Evolutionary conservation across 2,888 invertebrate species (phyloP).

Genomic region (Taphrorychus bicolor): DNA sequence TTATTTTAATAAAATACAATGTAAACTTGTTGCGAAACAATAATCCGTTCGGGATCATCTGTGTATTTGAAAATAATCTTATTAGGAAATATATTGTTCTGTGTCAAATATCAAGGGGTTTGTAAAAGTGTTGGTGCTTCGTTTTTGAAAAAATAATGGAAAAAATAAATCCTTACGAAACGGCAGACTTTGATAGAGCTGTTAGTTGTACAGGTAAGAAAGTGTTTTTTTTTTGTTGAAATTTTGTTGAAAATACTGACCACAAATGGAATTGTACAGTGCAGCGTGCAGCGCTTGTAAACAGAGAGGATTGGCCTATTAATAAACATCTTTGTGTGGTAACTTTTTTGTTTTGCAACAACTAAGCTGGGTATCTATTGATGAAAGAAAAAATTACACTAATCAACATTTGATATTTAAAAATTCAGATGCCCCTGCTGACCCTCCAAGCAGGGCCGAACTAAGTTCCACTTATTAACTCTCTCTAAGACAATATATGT

Average conservation of each 20-base stretch:
- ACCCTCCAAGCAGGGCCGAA: not conserved
- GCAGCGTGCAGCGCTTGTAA: not conserved
- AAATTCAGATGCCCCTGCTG: not conserved
- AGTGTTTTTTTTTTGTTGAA: too few relatives aligned
- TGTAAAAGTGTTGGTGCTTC: too few relatives aligned
- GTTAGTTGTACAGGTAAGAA: constrained; percentile 42
- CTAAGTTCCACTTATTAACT: not conserved
- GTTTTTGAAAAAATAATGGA: constrained; percentile 5
- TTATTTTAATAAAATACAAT: not conserved
- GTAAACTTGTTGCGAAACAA: not conserved
- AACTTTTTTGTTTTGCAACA: not conserved
- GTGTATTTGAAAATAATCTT: not conserved
- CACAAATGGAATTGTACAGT: not conserved
- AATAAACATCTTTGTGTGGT: not conserved
- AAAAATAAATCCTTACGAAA: constrained; percentile 17
- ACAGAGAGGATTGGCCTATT: not conserved
- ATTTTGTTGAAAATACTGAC: not conserved
- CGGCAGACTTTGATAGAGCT: constrained; percentile 43
- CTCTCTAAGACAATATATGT: too few relatives aligned
- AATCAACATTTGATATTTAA: not conserved
- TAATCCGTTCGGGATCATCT: not conserved
- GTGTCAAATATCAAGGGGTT: constrained; percentile 3
- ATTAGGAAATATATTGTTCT: not conserved
- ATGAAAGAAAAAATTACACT: not conserved
- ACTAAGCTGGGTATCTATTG: not conserved